phyloP scores from a whole-genome alignment of 2,888 invertebrate genomes.

The Liodrosophila aerea region DNA sequence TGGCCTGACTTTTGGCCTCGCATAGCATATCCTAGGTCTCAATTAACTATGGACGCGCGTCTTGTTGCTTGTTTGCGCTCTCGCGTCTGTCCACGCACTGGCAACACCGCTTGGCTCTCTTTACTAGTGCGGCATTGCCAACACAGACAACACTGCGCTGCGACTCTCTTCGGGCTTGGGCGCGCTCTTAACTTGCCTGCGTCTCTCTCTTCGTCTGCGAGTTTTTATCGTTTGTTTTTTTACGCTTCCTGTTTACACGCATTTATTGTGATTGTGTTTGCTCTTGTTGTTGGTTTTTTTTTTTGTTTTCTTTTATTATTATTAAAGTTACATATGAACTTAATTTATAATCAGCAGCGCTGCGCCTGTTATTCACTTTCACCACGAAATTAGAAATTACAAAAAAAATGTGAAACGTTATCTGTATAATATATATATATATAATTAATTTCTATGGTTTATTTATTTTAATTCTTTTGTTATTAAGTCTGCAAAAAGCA shows the following conservation, averaged over 20 bases:
- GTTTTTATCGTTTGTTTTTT: slow-evolving; percentile 23
- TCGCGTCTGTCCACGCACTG: slow-evolving; percentile 50
- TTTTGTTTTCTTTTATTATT: slow-evolving; percentile 68
- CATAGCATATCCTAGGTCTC: slow-evolving; percentile 40
- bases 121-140: slow-evolving; percentile 48
- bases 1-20: slow-evolving; percentile 26
- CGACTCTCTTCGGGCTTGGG: background rate
- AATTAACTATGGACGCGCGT: slow-evolving; percentile 37
- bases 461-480: no score
- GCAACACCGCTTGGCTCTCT: slow-evolving; percentile 11
- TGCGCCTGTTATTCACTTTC: slow-evolving; percentile 45
- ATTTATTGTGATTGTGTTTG: slow-evolving; percentile 16
- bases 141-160: background rate
- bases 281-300: slow-evolving; percentile 34
- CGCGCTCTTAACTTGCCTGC: slow-evolving; percentile 31
- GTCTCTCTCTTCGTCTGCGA: slow-evolving; percentile 44
- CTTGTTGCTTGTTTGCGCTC: slow-evolving; percentile 43
- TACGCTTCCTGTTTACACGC: slow-evolving; percentile 41
- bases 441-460: no score
- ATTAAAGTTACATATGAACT: slow-evolving; percentile 75
- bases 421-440: slow-evolving; percentile 2
- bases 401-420: slow-evolving; percentile 20
- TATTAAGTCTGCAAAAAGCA: slow-evolving; percentile 32
- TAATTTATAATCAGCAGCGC: slow-evolving; percentile 60
- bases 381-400: slow-evolving; percentile 36